Percentiles rank a stretch among this genome's conserved stretches.
These are phyloP conservation scores for Entelurus aequoreus DNA, from an alignment of 2,113 vertebrate genomes.

Conservation along the genomic window DNA sequence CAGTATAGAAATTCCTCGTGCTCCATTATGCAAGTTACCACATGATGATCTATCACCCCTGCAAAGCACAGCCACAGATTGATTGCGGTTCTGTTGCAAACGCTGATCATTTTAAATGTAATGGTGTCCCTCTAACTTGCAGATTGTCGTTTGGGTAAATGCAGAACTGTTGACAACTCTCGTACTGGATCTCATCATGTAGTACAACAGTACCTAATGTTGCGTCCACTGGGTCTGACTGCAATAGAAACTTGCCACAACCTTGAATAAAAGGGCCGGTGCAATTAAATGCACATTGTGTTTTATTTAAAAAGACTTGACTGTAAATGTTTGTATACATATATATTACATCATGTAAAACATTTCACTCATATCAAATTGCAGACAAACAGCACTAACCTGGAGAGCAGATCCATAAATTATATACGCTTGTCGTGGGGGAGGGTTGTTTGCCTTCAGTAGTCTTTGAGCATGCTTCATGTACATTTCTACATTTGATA, in stretches of 20 bases:
- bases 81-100: too few relatives aligned
- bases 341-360: neutral
- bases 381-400: neutral
- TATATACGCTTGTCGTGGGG: too few relatives aligned
- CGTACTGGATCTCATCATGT: neutral
- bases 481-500: neutral
- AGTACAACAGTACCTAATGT: slow-evolving; percentile 45
- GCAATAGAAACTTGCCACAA: too few relatives aligned
- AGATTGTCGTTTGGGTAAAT: neutral
- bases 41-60: too few relatives aligned
- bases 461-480: slow-evolving; percentile 7
- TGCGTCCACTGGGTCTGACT: slow-evolving; percentile 11
- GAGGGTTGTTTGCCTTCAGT: neutral
- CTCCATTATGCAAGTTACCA: too few relatives aligned
- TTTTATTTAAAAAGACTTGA: slow-evolving; percentile 23
- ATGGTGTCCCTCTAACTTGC: neutral
- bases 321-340: too few relatives aligned
- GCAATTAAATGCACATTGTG: neutral
- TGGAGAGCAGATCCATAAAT: too few relatives aligned
- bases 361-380: neutral
- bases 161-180: neutral
- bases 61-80: too few relatives aligned
- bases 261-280: neutral
- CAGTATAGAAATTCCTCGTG: too few relatives aligned
- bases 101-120: too few relatives aligned